Evolutionary conservation across 2,888 invertebrate genomes (phyloP).

Genomic region (Caenorhabditis sp.): DNA sequence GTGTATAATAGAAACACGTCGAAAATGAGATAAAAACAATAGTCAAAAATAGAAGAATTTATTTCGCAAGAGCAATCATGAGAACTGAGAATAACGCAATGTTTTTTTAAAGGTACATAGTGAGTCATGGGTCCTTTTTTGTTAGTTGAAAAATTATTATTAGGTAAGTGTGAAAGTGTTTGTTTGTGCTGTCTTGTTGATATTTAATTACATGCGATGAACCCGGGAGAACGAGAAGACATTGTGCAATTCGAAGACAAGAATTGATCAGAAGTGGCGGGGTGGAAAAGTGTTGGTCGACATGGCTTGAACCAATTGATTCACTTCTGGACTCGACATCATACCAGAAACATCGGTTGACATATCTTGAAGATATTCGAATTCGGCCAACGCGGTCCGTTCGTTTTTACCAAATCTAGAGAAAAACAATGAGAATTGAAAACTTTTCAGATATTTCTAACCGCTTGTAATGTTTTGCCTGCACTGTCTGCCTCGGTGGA

Average conservation of each 20-base stretch:
- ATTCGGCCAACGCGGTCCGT: conserved; percentile 46
- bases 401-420: conserved; percentile 51
- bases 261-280: background rate
- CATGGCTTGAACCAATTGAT: conserved; percentile 9
- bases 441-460: no score
- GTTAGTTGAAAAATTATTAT: background rate
- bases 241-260: background rate
- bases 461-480: conserved; percentile 39
- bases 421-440: no score
- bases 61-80: no score
- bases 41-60: no score
- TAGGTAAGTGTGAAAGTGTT: no score
- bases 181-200: no score
- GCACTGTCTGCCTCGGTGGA: conserved; percentile 39
- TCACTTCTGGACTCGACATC: conserved; percentile 51
- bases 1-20: no score
- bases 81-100: no score
- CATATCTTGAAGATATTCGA: conserved; percentile 58
- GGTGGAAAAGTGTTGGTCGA: background rate
- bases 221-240: background rate
- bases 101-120: no score
- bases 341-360: conserved; percentile 56
- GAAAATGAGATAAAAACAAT: no score
- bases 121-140: background rate
- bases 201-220: background rate